A percentile compares a stretch with the other conserved stretches of the same genome.
Evolutionary conservation across 2,888 invertebrate species (phyloP).

Genomic region (Ophioninae sp.): DNA sequence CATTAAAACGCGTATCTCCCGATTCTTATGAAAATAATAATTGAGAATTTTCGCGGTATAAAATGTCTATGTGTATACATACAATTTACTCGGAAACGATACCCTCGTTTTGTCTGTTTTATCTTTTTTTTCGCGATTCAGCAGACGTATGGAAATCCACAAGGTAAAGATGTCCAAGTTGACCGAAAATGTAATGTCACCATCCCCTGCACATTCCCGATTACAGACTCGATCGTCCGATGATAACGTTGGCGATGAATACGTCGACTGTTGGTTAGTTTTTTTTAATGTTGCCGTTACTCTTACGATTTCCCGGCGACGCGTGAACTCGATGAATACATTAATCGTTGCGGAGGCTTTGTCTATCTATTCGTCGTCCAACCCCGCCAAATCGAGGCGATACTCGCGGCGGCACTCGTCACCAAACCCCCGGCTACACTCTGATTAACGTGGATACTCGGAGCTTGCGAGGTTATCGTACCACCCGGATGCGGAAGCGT

Average conservation of each 20-base stretch:
- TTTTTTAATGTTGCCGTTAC: constrained; percentile 16
- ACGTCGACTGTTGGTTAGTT: constrained; percentile 30
- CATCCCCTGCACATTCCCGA: background rate
- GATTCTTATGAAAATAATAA: constrained; percentile 56
- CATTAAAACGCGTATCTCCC: constrained; percentile 37
- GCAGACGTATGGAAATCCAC: constrained; percentile 27
- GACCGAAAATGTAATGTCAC: constrained; percentile 10
- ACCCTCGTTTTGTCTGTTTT: constrained; percentile 37
- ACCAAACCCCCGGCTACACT: constrained; percentile 89
- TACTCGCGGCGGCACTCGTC: constrained; percentile 91
- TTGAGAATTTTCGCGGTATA: constrained; percentile 58
- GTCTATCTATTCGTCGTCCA: constrained; percentile 84
- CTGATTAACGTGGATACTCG: constrained; percentile 79
- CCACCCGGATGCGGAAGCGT: constrained; percentile 78
- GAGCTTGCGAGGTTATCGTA: constrained; percentile 75
- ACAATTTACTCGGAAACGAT: constrained; percentile 57
- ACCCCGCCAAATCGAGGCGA: constrained; percentile 91
- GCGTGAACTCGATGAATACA: constrained; percentile 30
- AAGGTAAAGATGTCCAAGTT: constrained; percentile 26
- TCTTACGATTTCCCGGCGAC: constrained; percentile 22
- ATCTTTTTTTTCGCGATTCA: constrained; percentile 33
- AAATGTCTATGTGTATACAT: constrained; percentile 43
- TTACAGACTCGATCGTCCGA: constrained; percentile 34
- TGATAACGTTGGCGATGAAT: constrained; percentile 35
- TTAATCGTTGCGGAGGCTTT: constrained; percentile 23